Conservation (phyloP, 1,140 invertebrate genomes). For the Leguminivora glycinivorella region DNA sequence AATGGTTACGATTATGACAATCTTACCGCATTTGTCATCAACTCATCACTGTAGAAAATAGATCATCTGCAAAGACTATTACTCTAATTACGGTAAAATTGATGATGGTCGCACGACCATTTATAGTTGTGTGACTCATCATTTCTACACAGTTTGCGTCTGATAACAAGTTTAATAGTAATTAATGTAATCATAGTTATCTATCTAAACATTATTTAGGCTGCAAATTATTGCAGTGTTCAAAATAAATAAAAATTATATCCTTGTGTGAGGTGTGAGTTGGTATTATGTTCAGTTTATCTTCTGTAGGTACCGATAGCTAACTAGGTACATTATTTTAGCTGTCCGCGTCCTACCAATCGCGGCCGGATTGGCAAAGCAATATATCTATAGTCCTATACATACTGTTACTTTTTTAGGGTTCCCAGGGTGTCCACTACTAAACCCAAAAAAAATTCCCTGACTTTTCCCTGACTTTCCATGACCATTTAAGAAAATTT, state of each 20-base stretch:
- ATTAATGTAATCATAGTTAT: not conserved
- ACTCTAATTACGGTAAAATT: slow-evolving; percentile 15
- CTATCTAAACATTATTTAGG: not conserved
- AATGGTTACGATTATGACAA: slow-evolving; percentile 6
- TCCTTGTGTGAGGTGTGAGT: too few relatives aligned
- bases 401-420: too few relatives aligned
- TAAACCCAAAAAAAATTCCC: too few relatives aligned
- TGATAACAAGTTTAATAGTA: slow-evolving; percentile 6
- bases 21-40: slow-evolving; percentile 9
- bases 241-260: not conserved
- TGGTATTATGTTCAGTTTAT: too few relatives aligned
- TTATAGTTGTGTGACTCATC: slow-evolving; percentile 5
- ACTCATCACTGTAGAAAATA: slow-evolving; percentile 4
- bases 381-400: too few relatives aligned
- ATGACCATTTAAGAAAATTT: too few relatives aligned
- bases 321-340: too few relatives aligned
- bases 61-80: slow-evolving; percentile 14
- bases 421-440: too few relatives aligned
- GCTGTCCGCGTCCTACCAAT: too few relatives aligned
- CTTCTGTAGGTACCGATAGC: too few relatives aligned
- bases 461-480: too few relatives aligned
- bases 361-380: too few relatives aligned
- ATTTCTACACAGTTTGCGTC: not conserved
- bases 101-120: not conserved
- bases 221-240: slow-evolving; percentile 9